These are phyloP conservation scores for Yponomeuta plumbellus DNA, from an alignment of 2,888 invertebrate species.

Conservation along the genomic window DNA sequence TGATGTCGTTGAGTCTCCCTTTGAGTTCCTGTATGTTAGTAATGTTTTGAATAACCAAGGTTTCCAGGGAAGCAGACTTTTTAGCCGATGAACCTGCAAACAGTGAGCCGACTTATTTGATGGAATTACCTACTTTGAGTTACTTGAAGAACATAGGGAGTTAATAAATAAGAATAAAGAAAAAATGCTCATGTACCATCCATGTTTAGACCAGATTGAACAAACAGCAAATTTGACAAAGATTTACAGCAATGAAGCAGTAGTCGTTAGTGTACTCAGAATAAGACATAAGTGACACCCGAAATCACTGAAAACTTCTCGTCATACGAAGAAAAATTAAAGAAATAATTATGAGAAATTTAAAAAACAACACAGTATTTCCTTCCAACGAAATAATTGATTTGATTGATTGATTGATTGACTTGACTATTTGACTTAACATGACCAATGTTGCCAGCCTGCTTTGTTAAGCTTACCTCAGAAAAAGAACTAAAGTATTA, in stretches of 20 bases:
- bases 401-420: neutral
- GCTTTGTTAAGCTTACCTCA: too few relatives aligned
- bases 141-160: neutral
- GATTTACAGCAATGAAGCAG: neutral
- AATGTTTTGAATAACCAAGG: conserved; percentile 58
- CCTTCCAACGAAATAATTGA: neutral
- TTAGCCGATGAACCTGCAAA: conserved; percentile 52
- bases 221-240: neutral
- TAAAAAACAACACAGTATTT: neutral
- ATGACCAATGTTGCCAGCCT: too few relatives aligned
- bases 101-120: neutral
- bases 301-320: neutral
- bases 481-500: too few relatives aligned
- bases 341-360: neutral
- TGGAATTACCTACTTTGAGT: neutral
- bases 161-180: too few relatives aligned
- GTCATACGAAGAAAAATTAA: neutral
- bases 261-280: neutral
- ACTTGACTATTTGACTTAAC: neutral
- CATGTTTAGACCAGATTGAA: neutral
- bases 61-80: conserved; percentile 59
- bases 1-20: conserved; percentile 61
- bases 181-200: neutral
- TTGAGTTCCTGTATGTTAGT: conserved; percentile 60
- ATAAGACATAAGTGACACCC: neutral